Conservation (phyloP, 2,113 vertebrate genomes). For the Apus apus region DNA sequence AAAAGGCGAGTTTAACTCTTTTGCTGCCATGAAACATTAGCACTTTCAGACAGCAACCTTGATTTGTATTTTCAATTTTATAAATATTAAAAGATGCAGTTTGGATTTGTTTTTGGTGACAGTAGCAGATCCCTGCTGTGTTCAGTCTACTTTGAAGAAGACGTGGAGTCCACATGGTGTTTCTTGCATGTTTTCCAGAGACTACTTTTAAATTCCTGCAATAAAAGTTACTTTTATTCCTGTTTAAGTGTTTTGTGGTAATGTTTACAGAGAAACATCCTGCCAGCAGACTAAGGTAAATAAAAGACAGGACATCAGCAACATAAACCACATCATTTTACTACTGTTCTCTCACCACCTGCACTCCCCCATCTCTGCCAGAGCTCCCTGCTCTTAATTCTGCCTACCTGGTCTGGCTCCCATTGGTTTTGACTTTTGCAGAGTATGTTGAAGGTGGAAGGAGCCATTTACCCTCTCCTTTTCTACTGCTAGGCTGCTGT, state of each 20-base stretch:
- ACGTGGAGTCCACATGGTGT: slow-evolving; percentile 57
- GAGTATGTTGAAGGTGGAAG: neutral
- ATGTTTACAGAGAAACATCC: slow-evolving; percentile 70
- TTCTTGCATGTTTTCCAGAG: slow-evolving; percentile 61
- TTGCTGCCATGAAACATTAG: slow-evolving; percentile 36
- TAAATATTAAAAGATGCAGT: slow-evolving; percentile 59
- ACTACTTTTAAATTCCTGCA: slow-evolving; percentile 65
- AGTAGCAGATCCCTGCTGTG: slow-evolving; percentile 50
- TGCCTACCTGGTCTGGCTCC: neutral
- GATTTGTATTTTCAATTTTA: slow-evolving; percentile 63
- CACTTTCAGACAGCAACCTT: slow-evolving; percentile 42
- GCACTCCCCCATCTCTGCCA: neutral
- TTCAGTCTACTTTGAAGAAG: slow-evolving; percentile 56
- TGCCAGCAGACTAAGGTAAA: slow-evolving; percentile 45
- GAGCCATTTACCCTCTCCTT: neutral
- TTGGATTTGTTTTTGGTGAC: slow-evolving; percentile 63
- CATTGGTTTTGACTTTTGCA: neutral
- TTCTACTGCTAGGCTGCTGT: neutral
- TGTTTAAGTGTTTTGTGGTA: slow-evolving; percentile 52
- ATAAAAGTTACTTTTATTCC: slow-evolving; percentile 68
- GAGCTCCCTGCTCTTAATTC: neutral
- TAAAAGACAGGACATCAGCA: slow-evolving; percentile 35
- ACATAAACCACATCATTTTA: slow-evolving; percentile 39
- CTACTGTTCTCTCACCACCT: slow-evolving; percentile 9
- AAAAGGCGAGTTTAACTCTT: slow-evolving; percentile 22